These are phyloP conservation scores for Molanna angustata DNA, from an alignment of 2,888 invertebrate species.

Conservation along the genomic window DNA sequence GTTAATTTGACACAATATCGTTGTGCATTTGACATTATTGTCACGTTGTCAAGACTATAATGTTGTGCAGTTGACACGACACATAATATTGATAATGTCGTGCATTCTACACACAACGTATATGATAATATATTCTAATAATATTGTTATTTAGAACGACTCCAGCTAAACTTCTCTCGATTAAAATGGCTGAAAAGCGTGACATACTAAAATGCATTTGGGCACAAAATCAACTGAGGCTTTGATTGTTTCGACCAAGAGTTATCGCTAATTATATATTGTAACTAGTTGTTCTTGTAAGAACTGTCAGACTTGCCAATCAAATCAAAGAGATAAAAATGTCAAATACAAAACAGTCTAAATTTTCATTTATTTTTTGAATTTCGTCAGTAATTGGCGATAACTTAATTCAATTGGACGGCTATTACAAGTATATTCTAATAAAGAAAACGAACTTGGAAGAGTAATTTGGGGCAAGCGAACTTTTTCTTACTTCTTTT, in stretches of 20 bases:
- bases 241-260: constrained; percentile 6
- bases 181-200: constrained; percentile 31
- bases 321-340: not conserved
- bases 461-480: constrained; percentile 55
- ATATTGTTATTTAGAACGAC: constrained; percentile 8
- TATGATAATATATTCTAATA: not conserved
- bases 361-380: constrained; percentile 2
- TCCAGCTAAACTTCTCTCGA: constrained; percentile 30
- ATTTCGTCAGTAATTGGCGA: constrained; percentile 40
- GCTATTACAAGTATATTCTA: constrained; percentile 41
- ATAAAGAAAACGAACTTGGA: constrained; percentile 52
- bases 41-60: too few relatives aligned
- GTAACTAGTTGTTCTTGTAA: not conserved
- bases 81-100: too few relatives aligned
- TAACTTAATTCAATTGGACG: constrained; percentile 42
- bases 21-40: too few relatives aligned
- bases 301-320: constrained; percentile 16
- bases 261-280: constrained; percentile 31
- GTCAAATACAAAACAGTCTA: not conserved
- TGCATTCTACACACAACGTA: too few relatives aligned
- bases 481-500: constrained; percentile 93
- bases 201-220: constrained; percentile 31
- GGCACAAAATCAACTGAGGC: constrained; percentile 22
- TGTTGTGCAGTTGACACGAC: too few relatives aligned
- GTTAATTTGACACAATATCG: too few relatives aligned